phyloP scores from a whole-genome alignment of 2,888 invertebrate species.

The Slavum lentiscoides region DNA sequence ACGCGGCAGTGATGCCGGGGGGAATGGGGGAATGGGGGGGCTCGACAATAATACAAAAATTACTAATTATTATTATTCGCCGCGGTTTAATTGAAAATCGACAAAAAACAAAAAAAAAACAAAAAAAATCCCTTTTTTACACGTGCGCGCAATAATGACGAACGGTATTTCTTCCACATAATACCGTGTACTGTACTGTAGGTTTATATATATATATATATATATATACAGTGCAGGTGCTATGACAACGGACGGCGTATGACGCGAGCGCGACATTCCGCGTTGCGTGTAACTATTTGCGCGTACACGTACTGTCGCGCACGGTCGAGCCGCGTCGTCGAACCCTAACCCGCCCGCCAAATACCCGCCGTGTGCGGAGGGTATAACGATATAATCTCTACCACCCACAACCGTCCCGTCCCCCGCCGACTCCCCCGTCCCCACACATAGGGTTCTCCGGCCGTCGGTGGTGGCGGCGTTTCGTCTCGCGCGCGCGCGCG shows the following conservation, averaged over 20 bases:
- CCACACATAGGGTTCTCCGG: not conserved
- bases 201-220: not conserved
- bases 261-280: not conserved
- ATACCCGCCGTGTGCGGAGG: no score
- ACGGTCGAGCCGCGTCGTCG: slow-evolving; percentile 5
- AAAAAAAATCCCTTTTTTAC: not conserved
- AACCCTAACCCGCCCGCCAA: no score
- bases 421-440: not conserved
- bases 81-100: no score
- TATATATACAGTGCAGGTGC: not conserved
- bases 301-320: not conserved
- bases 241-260: slow-evolving; percentile 33
- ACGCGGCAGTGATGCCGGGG: no score
- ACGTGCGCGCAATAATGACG: not conserved
- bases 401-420: no score
- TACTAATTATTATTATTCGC: no score
- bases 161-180: no score
- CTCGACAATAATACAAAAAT: no score
- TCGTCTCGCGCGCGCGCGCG: slow-evolving; percentile 39
- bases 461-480: not conserved
- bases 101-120: not conserved
- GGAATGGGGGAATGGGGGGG: no score
- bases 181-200: not conserved
- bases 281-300: not conserved
- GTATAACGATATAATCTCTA: slow-evolving; percentile 22